phyloP scores from a whole-genome alignment of 2,888 invertebrate genomes.

The Acrobasis suavella region DNA sequence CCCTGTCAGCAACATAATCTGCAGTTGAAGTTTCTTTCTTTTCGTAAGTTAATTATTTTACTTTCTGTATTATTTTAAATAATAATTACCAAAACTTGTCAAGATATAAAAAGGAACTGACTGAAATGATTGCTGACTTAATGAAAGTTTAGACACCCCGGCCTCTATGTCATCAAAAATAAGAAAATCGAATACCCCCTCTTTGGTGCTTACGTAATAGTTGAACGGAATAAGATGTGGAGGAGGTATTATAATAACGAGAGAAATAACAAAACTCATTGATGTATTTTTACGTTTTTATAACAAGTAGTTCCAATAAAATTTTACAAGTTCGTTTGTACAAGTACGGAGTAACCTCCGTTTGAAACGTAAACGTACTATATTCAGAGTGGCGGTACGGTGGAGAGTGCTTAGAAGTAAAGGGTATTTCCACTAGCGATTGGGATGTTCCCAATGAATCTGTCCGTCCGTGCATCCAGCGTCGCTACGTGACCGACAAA shows the following conservation, averaged over 20 bases:
- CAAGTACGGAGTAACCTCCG: constrained; percentile 71
- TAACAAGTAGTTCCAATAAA: constrained; percentile 81
- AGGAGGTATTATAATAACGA: constrained; percentile 26
- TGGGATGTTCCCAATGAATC: constrained; percentile 40
- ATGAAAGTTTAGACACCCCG: too few species aligned
- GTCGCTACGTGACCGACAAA: constrained; percentile 48
- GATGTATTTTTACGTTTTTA: constrained; percentile 71
- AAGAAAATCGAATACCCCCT: too few species aligned
- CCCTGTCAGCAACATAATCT: too few species aligned
- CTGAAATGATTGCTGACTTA: too few species aligned
- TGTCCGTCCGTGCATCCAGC: constrained; percentile 67
- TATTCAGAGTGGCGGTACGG: constrained; percentile 58
- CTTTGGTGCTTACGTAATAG: too few species aligned
- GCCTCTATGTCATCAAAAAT: too few species aligned
- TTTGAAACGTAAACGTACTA: constrained; percentile 61
- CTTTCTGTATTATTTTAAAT: too few species aligned
- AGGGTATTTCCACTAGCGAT: constrained; percentile 46
- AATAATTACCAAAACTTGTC: too few species aligned
- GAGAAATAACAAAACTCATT: constrained; percentile 41
- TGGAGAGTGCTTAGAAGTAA: constrained; percentile 54
- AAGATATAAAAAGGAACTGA: too few species aligned
- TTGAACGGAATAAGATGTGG: too few species aligned
- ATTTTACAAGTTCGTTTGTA: constrained; percentile 79
- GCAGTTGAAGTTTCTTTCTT: too few species aligned
- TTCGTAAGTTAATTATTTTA: too few species aligned